Percentiles rank a stretch among this genome's conserved stretches.
phyloP scores from a whole-genome alignment of 2,113 vertebrate genomes.

The Oncorhynchus masou region DNA sequence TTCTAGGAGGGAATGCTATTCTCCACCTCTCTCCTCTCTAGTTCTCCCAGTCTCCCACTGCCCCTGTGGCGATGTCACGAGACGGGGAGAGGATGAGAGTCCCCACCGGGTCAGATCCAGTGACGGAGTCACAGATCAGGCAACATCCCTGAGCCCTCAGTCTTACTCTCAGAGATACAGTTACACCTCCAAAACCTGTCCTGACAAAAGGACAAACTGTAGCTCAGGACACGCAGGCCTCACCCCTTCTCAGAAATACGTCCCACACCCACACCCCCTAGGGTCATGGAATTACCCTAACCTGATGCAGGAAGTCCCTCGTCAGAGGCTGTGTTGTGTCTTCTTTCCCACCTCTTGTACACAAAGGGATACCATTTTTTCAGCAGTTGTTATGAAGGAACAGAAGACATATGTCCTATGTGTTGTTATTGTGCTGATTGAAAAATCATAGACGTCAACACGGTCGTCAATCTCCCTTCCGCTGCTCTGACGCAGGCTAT shows the following conservation, averaged over 20 bases:
- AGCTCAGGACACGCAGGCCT: conserved; percentile 17
- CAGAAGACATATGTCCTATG: no score
- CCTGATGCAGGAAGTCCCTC: not conserved
- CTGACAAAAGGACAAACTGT: conserved; percentile 50
- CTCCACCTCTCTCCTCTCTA: conserved; percentile 28
- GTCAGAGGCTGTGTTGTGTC: not conserved
- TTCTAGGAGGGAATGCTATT: conserved; percentile 5
- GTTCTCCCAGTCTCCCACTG: no score
- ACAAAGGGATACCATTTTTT: not conserved
- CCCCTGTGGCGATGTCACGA: conserved; percentile 38
- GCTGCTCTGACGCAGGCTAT: conserved; percentile 25
- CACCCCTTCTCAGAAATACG: not conserved
- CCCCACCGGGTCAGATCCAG: conserved; percentile 47
- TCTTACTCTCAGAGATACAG: conserved; percentile 43
- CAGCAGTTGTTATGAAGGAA: no score
- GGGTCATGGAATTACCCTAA: not conserved
- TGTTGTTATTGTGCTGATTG: conserved; percentile 21
- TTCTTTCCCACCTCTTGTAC: not conserved
- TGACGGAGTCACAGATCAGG: conserved; percentile 48
- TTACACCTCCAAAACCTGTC: conserved; percentile 42
- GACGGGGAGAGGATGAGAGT: conserved; percentile 47
- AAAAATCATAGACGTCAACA: not conserved
- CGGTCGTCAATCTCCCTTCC: not conserved
- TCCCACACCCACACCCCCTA: no score
- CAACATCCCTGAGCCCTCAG: conserved; percentile 32